These are phyloP conservation scores for Myrmecophaga tridactyla DNA, from an alignment of 2,113 vertebrate species.

Conservation along the genomic window DNA sequence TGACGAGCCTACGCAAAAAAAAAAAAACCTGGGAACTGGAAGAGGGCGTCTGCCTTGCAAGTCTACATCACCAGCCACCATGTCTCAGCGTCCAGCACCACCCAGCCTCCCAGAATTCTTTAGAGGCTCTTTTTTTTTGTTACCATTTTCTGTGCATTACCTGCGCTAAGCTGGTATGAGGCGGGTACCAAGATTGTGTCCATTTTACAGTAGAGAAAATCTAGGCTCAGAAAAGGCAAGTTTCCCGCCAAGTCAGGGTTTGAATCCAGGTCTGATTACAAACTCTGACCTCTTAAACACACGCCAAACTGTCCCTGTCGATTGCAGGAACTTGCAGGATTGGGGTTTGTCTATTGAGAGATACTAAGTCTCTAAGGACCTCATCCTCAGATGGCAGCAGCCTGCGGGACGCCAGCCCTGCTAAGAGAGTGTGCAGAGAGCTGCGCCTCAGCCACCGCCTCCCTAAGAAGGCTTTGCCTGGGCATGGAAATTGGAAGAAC, in stretches of 20 bases:
- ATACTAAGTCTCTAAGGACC: background rate
- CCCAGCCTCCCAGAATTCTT: background rate
- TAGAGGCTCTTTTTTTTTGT: background rate
- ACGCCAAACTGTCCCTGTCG: background rate
- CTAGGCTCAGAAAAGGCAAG: background rate
- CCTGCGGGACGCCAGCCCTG: background rate
- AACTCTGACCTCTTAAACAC: background rate
- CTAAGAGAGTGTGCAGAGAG: background rate
- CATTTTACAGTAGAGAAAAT: background rate
- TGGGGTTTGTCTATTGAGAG: background rate
- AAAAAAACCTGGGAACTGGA: background rate
- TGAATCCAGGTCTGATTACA: background rate
- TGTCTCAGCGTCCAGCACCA: background rate
- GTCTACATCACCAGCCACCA: background rate
- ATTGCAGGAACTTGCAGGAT: background rate
- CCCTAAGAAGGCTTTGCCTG: background rate
- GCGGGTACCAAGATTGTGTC: background rate
- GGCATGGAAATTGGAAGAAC: background rate
- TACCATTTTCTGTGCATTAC: background rate
- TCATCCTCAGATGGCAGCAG: background rate
- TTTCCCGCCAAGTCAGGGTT: background rate
- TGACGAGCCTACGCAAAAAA: background rate
- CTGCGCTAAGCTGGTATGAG: background rate
- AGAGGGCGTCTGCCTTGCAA: rapidly evolving
- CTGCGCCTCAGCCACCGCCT: background rate